A percentile compares a stretch with the other conserved stretches of the same genome.
Conservation (phyloP, 2,113 vertebrate species). For the Leptocoma aspasia region DNA sequence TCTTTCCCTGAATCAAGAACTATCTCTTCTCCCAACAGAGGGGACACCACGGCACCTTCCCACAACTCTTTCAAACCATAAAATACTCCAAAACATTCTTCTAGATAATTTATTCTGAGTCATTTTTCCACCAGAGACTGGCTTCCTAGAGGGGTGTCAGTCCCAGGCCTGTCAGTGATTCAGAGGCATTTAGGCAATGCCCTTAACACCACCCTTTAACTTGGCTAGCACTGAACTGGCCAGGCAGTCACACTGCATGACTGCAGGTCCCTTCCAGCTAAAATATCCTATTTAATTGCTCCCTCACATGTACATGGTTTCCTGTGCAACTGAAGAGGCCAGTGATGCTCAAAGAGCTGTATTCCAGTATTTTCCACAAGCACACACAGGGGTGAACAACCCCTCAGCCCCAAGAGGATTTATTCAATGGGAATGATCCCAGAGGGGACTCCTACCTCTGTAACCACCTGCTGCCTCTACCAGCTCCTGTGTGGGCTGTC, state of each 20-base stretch:
- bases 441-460: not conserved
- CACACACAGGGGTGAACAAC: not conserved
- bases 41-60: not conserved
- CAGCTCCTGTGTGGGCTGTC: not conserved
- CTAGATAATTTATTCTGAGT: not conserved
- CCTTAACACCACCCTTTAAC: not conserved
- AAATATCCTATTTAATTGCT: not conserved
- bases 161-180: not conserved
- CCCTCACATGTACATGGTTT: not conserved
- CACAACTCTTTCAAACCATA: not conserved
- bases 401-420: not conserved
- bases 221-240: not conserved
- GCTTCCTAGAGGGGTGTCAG: not conserved
- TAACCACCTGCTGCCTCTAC: not conserved
- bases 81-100: not conserved
- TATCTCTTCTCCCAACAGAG: not conserved
- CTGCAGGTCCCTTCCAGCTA: not conserved
- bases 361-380: not conserved
- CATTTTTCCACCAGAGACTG: not conserved
- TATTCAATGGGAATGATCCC: not conserved
- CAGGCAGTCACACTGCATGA: not conserved
- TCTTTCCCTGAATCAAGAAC: not conserved
- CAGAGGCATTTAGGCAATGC: not conserved
- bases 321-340: not conserved
- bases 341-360: not conserved